phyloP scores from a whole-genome alignment of 2,888 invertebrate species.

The Tupiocoris notatus region DNA sequence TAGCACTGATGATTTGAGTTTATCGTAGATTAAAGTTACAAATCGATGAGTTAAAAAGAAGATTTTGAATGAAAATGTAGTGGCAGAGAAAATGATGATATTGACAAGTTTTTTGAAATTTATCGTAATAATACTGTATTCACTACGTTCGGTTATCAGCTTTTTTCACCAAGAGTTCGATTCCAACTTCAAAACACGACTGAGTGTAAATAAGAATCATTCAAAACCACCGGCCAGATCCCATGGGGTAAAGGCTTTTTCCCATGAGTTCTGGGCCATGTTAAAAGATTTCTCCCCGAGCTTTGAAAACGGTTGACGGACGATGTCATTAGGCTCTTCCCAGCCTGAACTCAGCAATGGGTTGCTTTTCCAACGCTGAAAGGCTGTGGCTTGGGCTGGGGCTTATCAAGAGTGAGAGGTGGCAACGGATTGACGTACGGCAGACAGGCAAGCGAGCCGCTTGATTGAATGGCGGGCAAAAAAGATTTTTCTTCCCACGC shows the following conservation, averaged over 20 bases:
- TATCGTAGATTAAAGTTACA: too few species aligned
- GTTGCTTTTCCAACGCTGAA: background rate
- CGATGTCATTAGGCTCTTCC: background rate
- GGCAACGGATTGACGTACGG: background rate
- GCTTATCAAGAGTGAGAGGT: background rate
- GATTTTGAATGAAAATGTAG: too few species aligned
- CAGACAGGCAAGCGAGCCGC: background rate
- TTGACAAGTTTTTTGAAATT: too few species aligned
- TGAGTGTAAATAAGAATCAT: background rate
- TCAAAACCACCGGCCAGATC: background rate
- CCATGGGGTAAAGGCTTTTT: background rate
- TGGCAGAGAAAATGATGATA: too few species aligned
- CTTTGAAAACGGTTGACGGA: background rate
- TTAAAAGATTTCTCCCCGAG: background rate
- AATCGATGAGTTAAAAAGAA: too few species aligned
- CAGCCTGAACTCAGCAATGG: background rate
- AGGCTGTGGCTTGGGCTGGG: background rate
- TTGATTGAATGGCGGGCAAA: background rate
- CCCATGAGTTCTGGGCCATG: background rate
- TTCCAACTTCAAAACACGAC: background rate
- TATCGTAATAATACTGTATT: too few species aligned
- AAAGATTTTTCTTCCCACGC: background rate
- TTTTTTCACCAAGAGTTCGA: too few species aligned
- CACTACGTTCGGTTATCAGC: too few species aligned
- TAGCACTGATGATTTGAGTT: too few species aligned